Evolutionary conservation across 2,113 vertebrate species (phyloP), one percentile per base, ranked within the genome.

Genomic region (Hoplias malabaricus): DNA sequence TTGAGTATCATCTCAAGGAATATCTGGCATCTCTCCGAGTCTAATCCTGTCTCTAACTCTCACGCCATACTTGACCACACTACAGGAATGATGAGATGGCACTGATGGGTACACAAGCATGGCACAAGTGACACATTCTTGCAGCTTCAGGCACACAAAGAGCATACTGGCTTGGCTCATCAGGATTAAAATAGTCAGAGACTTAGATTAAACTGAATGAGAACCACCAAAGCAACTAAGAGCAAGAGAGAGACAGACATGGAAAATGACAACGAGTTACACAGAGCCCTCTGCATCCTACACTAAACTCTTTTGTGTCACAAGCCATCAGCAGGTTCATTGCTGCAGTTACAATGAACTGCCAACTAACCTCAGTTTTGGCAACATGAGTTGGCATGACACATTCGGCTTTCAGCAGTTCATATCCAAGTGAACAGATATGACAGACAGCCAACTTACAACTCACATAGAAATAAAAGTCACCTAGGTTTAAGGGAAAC

Each of bases 231-330:
- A 19, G 29, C 27, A 25, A 14, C 56, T 16, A 31, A 56, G 54
- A 57, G 23, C 29, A 36, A 10, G 46, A 48, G 46, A 48, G 13
- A 40, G 21, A 40, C 46, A 10, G 43, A 2, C 16, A 53, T 27
- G 31, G n/a, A 74, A 63, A 53, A 25, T 54, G 31, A 75, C 59
- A 50, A 74, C 25, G 31, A 36, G 34, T 53, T 59, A 72, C 69
- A 53, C 31, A 65, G 12, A 8, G 11, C 23, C 46, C 61, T 54
- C 73, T 25, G 16, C 33, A 54, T 66, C 33, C 14, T 38, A 34
- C n/a, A 27, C 50, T 31, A 66, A 66, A 66, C 23, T 13, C 25
- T 19, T 38, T 31, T 53, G 46, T 27, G 33, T 31, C 43, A 50
- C 19, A 23, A 53, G 33, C 31, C 43, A 38, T 65, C 59, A 65